Percentiles rank a stretch among this genome's conserved stretches.
phyloP scores from a whole-genome alignment of 2,797 vertebrate species.

The Intellagama lesueurii region DNA sequence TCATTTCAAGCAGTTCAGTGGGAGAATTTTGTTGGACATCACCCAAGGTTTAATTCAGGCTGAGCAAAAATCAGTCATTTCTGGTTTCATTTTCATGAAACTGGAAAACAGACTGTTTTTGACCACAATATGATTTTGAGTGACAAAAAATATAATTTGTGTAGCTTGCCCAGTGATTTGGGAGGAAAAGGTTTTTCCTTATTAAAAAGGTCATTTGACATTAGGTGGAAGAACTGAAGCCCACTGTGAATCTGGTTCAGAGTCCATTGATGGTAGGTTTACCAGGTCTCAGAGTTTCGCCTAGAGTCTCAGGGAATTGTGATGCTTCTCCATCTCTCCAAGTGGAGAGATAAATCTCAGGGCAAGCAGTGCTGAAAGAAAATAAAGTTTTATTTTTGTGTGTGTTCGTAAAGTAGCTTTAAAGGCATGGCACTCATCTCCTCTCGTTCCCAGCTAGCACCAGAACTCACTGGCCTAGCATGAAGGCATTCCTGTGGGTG shows the following conservation, averaged over 20 bases:
- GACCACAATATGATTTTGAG: background rate
- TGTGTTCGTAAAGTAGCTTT: too few relatives aligned
- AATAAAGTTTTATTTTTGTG: too few relatives aligned
- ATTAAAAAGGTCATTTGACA: background rate
- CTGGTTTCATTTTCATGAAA: background rate
- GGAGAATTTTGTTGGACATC: background rate
- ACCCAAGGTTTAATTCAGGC: background rate
- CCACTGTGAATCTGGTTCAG: background rate
- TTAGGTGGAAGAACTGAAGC: background rate
- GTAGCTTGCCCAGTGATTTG: background rate
- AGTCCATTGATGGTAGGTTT: background rate
- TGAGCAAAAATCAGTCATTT: background rate
- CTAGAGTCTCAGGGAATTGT: too few relatives aligned
- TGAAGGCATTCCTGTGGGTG: too few relatives aligned
- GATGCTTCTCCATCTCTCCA: background rate
- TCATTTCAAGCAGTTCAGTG: too few relatives aligned
- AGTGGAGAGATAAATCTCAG: background rate
- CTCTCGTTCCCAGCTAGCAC: too few relatives aligned
- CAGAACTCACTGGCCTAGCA: too few relatives aligned
- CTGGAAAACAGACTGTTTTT: background rate
- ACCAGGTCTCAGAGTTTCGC: too few relatives aligned
- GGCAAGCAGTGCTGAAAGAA: background rate
- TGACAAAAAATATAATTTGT: background rate
- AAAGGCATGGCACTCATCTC: too few relatives aligned
- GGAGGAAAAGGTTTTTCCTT: background rate